These are phyloP conservation scores for Tangara arthus DNA, from an alignment of 2,797 vertebrate genomes.

Conservation along the genomic window DNA sequence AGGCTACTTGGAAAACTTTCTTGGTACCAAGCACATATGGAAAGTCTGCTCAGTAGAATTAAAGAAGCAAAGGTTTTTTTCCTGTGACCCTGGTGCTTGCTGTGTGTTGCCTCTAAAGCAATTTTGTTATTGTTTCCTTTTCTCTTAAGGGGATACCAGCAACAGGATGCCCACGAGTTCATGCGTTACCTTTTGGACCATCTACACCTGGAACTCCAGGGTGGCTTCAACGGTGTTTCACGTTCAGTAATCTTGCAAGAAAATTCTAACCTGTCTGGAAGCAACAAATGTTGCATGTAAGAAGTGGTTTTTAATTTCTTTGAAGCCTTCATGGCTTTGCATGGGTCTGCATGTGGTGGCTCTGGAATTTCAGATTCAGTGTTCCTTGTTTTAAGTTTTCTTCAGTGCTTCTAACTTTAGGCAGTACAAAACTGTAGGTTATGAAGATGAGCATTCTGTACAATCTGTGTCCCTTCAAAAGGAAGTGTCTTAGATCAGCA, in stretches of 20 bases:
- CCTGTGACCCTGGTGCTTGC: neutral
- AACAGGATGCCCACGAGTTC: constrained; percentile 98
- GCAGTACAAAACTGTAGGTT: neutral
- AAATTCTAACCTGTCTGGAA: constrained; percentile 77
- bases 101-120: neutral
- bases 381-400: neutral
- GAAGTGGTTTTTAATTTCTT: constrained; percentile 16
- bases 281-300: constrained; percentile 92
- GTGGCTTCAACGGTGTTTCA: constrained; percentile 85
- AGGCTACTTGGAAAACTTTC: neutral
- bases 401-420: neutral
- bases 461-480: neutral
- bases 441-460: neutral
- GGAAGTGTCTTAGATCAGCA: neutral
- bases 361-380: neutral
- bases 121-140: neutral
- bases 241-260: constrained; percentile 81
- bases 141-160: constrained; percentile 90
- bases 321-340: neutral
- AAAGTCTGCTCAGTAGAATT: neutral
- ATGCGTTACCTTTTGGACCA: constrained; percentile 99
- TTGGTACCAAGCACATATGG: neutral
- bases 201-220: constrained; percentile 94
- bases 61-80: neutral
- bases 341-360: neutral